Percentiles rank a stretch among this genome's conserved stretches.
Evolutionary conservation across 2,797 vertebrate species (phyloP).

Genomic region (Pipistrellus pipistrellus): DNA sequence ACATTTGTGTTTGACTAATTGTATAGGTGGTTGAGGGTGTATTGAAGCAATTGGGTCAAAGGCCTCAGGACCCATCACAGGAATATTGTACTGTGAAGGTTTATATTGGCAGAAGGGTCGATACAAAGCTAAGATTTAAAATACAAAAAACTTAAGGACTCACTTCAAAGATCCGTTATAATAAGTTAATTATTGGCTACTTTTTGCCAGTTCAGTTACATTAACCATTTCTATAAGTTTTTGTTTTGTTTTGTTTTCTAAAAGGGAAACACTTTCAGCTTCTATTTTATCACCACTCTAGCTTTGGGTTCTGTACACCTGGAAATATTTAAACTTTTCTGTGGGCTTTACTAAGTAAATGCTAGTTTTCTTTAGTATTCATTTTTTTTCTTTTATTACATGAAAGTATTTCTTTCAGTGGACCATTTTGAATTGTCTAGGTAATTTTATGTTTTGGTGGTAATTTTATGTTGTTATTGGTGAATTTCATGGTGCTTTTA

Average conservation of each 20-base stretch:
- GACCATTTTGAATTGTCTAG: not conserved
- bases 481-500: conserved; percentile 3
- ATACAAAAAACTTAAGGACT: not conserved
- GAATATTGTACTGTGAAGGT: not conserved
- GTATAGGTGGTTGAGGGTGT: not conserved
- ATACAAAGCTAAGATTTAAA: conserved; percentile 35
- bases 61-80: not conserved
- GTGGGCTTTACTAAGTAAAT: conserved; percentile 50
- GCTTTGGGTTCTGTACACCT: not conserved
- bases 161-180: not conserved
- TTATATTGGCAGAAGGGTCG: not conserved
- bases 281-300: not conserved
- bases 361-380: conserved; percentile 24
- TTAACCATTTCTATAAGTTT: not conserved
- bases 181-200: not conserved
- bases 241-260: not conserved
- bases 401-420: conserved; percentile 49
- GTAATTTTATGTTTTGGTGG: conserved; percentile 16
- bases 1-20: not conserved
- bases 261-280: conserved; percentile 1
- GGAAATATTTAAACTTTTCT: conserved; percentile 35
- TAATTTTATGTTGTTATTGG: conserved; percentile 21
- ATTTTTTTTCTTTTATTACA: conserved; percentile 17
- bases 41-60: not conserved
- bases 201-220: not conserved